These are phyloP conservation scores for Microplitis manilae DNA, from an alignment of 2,888 invertebrate species.

Conservation along the genomic window DNA sequence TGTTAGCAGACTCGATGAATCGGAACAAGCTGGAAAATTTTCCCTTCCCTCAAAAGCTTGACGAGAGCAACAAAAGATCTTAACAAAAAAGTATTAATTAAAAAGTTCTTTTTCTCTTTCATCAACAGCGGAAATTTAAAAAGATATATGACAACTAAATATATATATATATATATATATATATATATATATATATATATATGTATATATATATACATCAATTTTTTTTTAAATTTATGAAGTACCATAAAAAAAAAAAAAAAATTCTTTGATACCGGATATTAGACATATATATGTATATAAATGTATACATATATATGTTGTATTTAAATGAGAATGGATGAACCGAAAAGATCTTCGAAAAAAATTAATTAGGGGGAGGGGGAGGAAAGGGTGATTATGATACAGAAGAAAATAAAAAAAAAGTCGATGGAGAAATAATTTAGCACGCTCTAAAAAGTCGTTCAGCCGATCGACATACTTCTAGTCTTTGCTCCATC, in stretches of 20 bases:
- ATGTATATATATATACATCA: not conserved
- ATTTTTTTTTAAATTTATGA: no score
- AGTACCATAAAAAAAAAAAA: no score
- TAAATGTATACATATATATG: slow-evolving; percentile 6
- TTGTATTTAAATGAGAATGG: not conserved
- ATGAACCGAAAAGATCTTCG: not conserved
- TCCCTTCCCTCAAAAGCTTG: not conserved
- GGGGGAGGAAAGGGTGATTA: slow-evolving; percentile 3
- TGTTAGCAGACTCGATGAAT: not conserved
- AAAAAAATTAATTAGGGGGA: slow-evolving; percentile 18
- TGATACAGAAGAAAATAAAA: slow-evolving; percentile 5
- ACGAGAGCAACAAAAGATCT: not conserved
- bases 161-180: not conserved
- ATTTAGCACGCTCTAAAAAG: slow-evolving; percentile 28
- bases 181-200: not conserved
- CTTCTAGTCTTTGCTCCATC: not conserved
- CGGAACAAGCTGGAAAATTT: not conserved
- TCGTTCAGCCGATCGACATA: slow-evolving; percentile 29
- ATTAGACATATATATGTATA: slow-evolving; percentile 3
- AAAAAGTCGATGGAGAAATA: slow-evolving; percentile 1
- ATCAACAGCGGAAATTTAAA: not conserved
- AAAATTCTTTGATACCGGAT: not conserved
- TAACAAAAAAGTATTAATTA: not conserved
- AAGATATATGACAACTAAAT: not conserved
- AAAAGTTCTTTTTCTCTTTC: not conserved